Base-by-base conservation (phyloP, 2,113 vertebrate genomes). In the Poecilia latipinna region DNA sequence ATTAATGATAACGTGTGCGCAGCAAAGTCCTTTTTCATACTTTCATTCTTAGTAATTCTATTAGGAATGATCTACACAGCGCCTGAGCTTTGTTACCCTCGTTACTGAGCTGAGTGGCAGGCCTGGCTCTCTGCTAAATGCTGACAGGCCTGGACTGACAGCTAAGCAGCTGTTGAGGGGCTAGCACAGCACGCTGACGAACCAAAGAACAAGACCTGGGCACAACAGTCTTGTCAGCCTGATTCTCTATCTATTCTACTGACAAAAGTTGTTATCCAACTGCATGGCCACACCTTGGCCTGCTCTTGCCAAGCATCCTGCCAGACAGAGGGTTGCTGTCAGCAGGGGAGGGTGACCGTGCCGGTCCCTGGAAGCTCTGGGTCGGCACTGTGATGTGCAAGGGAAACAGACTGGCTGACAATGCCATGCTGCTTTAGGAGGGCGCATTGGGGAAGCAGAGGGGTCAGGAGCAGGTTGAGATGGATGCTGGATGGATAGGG, bases 371-470 rank as follows among this genome's bases (percentile, higher is more conserved):
- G 83, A 89, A 89, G 90, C 84, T 84, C 68, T 12, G 26, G 89
- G 89, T 89, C 91, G 65, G 42, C 48, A 80, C 87, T 88, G 86
- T 92, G 90, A 92, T 84, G 90, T 87, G 89, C 82, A 75, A 75
- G 84, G 80, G 76, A 89, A 90, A 70, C 79, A 85, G 83, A 79
- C 67, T 66, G 80, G 80, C 86, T 93, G 93, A 93, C 93, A 94
- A 84, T 82, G 75, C 61, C 85, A 74, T 68, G 76, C 90, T 93
- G 90, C 80, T 91, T 80, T 68, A 87, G 82, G 90, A 85, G 87
- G 79, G 72, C 33, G 60, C 64, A 22, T 74, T 37, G 35, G 83
- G 39, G 82, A 70, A 69, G 72, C 71, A 77, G 65, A 65, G 69
- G 67, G 89, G 85, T 86, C 82, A 78, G 74, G 67, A 61, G 79